A percentile compares a stretch with the other conserved stretches of the same genome.
Evolutionary conservation across 2,888 invertebrate species (phyloP).

Genomic region (Hydrotaea cyrtoneurina): DNA sequence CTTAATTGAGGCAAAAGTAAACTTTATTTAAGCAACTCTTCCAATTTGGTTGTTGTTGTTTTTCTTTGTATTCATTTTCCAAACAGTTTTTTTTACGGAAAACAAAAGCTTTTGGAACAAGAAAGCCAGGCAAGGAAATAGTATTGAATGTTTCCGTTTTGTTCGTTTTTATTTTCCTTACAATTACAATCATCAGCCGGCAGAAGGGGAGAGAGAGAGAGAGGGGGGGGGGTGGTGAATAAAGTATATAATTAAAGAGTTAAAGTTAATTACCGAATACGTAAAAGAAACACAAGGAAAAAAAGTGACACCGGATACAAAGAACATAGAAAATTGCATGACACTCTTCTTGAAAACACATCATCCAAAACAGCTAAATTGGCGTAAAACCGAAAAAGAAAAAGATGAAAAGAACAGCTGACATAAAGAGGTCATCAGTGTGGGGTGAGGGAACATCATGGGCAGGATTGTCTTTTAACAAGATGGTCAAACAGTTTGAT

Average conservation of each 20-base stretch:
- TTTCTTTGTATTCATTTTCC: background rate
- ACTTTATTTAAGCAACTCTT: background rate
- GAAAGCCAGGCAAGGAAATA: background rate
- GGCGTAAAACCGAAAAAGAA: background rate
- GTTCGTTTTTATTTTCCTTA: background rate
- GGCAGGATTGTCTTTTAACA: too few species aligned
- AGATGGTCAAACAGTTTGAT: too few species aligned
- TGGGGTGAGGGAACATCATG: background rate
- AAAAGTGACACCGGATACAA: background rate
- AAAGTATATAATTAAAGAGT: conserved; percentile 22
- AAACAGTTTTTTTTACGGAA: background rate
- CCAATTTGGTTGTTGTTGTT: background rate
- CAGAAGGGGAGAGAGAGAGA: background rate
- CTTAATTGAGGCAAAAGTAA: conserved; percentile 24
- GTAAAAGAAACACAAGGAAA: background rate
- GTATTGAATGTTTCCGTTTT: background rate
- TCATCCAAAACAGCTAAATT: background rate
- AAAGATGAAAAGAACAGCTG: background rate
- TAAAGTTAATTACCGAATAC: conserved; percentile 1
- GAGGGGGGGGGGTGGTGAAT: too few species aligned
- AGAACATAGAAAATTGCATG: background rate
- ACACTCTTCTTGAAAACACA: background rate
- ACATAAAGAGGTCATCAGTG: background rate
- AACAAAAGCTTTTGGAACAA: background rate
- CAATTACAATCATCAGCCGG: background rate